phyloP scores from a whole-genome alignment of 2,888 invertebrate genomes.

The Leistus spinibarbis region DNA sequence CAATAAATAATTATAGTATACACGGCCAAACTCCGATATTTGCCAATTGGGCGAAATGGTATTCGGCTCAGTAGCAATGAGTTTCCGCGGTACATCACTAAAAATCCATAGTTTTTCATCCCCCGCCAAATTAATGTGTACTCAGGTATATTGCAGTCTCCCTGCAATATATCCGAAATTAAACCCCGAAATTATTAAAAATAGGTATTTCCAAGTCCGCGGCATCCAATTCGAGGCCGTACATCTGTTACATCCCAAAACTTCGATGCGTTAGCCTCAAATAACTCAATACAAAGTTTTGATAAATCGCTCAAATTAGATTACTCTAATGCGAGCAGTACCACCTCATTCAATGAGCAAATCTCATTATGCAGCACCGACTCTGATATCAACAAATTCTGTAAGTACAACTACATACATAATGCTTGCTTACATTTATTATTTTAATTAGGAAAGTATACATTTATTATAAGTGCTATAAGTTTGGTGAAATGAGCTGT shows the following conservation, averaged over 20 bases:
- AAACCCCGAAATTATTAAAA: conserved; percentile 43
- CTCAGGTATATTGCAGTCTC: conserved; percentile 55
- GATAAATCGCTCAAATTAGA: conserved; percentile 51
- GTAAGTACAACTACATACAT: background rate
- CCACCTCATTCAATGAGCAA: conserved; percentile 51
- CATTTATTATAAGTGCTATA: no score
- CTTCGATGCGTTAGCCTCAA: conserved; percentile 41
- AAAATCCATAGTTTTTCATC: conserved; percentile 74
- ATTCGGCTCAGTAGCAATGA: conserved; percentile 90
- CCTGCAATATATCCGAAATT: conserved; percentile 2
- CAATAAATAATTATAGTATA: conserved; percentile 61
- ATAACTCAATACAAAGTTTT: conserved; percentile 47
- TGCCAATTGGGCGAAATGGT: conserved; percentile 87
- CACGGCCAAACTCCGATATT: conserved; percentile 71
- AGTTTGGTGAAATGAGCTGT: no score
- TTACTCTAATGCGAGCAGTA: conserved; percentile 52
- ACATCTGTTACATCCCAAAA: conserved; percentile 48
- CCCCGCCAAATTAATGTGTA: conserved; percentile 53
- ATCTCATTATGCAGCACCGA: conserved; percentile 52
- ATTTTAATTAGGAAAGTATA: no score
- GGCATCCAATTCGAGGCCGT: conserved; percentile 44
- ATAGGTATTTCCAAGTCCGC: conserved; percentile 54
- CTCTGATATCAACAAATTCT: conserved; percentile 47
- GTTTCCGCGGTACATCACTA: conserved; percentile 82
- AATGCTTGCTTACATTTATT: background rate